A percentile compares a stretch with the other conserved stretches of the same genome.
These are phyloP conservation scores for Myioborus melanocephalus DNA, from an alignment of 2,797 vertebrate species.

Conservation along the genomic window DNA sequence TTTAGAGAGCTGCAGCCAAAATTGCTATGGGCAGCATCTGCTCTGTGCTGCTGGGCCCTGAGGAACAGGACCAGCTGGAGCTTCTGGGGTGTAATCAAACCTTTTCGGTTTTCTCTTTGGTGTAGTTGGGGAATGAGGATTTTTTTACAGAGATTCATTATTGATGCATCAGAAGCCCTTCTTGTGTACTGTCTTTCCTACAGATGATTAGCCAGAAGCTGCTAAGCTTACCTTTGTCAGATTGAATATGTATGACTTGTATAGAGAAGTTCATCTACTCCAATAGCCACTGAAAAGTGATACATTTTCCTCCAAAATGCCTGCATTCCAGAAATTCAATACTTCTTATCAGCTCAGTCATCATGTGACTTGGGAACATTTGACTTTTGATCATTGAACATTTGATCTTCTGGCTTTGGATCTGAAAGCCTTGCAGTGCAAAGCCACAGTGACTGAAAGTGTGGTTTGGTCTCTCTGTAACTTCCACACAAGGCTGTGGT, in stretches of 20 bases:
- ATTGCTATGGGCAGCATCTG: neutral
- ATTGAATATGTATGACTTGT: neutral
- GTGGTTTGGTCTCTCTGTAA: neutral
- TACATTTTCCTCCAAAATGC: neutral
- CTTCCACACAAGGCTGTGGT: neutral
- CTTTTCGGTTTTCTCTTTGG: neutral
- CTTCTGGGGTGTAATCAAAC: neutral
- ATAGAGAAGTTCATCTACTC: neutral
- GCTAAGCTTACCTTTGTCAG: neutral
- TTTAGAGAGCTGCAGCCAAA: neutral
- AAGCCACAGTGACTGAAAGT: neutral
- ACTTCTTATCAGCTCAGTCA: neutral
- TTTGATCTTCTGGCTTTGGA: neutral
- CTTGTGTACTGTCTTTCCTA: neutral
- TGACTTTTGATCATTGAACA: neutral
- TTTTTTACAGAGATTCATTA: neutral
- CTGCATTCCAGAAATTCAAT: neutral
- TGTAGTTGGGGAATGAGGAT: neutral
- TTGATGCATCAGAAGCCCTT: neutral
- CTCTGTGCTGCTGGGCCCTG: neutral
- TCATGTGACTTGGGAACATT: neutral
- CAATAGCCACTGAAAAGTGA: neutral
- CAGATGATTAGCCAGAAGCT: neutral
- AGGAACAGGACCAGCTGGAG: neutral
- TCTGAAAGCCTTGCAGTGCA: neutral